phyloP scores from a whole-genome alignment of 2,888 invertebrate species.

The Cephus pulcher region DNA sequence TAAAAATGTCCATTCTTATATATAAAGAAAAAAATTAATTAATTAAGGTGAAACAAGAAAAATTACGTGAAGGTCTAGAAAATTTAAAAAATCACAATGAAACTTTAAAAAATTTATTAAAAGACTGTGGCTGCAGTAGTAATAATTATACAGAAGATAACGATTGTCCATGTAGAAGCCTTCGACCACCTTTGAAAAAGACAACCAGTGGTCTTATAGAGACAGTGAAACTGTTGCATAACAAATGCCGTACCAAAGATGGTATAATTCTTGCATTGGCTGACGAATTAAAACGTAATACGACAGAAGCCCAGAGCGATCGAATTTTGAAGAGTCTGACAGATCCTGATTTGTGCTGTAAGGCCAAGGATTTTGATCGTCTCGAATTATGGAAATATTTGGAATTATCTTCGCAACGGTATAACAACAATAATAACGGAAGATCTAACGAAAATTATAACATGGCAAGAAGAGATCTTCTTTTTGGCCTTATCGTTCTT shows the following conservation, averaged over 20 bases:
- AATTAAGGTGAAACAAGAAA: conserved; percentile 11
- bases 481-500: conserved; percentile 28
- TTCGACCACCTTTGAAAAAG: conserved; percentile 1
- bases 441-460: background rate
- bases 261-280: conserved; percentile 33
- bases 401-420: conserved; percentile 1
- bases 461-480: conserved; percentile 21
- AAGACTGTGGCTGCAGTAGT: conserved; percentile 15
- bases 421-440: background rate
- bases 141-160: background rate
- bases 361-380: conserved; percentile 28
- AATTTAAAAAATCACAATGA: conserved; percentile 34
- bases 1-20: background rate
- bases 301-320: conserved; percentile 13
- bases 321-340: conserved; percentile 22
- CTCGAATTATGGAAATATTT: conserved; percentile 28
- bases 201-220: conserved; percentile 25
- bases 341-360: conserved; percentile 8
- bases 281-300: conserved; percentile 29
- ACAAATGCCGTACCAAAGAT: conserved; percentile 35
- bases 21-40: background rate
- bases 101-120: conserved; percentile 20
- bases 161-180: background rate
- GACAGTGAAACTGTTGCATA: conserved; percentile 29
- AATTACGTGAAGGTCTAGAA: conserved; percentile 33